Conservation (phyloP, 2,888 invertebrate species). For the Laspeyria flexula region DNA sequence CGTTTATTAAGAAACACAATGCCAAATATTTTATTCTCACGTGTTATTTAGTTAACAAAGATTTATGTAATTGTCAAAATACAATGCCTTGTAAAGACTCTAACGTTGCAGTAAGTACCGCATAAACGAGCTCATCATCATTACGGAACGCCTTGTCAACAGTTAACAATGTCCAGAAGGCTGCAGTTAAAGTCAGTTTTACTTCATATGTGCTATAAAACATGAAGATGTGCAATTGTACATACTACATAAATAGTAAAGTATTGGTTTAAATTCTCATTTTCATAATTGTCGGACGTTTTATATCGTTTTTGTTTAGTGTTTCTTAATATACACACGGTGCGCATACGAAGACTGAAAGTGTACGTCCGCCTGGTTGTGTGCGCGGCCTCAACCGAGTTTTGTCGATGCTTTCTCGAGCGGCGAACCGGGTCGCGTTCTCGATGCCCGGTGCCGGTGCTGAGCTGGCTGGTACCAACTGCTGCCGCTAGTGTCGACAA, state of each 20-base stretch:
- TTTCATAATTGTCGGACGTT: conserved; percentile 50
- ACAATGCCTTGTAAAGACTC: not conserved
- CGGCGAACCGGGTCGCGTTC: conserved; percentile 84
- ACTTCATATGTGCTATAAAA: not conserved
- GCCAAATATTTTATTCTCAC: not conserved
- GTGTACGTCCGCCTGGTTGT: conserved; percentile 75
- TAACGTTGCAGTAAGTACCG: conserved; percentile 2
- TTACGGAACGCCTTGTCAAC: conserved; percentile 5
- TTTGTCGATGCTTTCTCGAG: conserved; percentile 86
- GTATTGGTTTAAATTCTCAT: conserved; percentile 26
- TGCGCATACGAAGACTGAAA: conserved; percentile 74
- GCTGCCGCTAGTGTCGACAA: conserved; percentile 44
- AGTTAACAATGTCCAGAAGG: conserved; percentile 5
- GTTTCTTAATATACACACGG: conserved; percentile 59
- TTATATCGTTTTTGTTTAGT: conserved; percentile 54
- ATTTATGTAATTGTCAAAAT: not conserved
- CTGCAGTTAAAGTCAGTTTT: not conserved
- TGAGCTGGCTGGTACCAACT: conserved; percentile 58
- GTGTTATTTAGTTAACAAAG: not conserved
- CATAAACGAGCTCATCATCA: not conserved
- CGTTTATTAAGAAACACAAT: not conserved
- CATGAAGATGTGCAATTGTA: conserved; percentile 1
- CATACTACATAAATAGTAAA: conserved; percentile 3
- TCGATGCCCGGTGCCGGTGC: conserved; percentile 75
- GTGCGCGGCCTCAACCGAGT: conserved; percentile 84